These are phyloP conservation scores for Lasius platythorax DNA, from an alignment of 2,888 invertebrate genomes.

Conservation along the genomic window DNA sequence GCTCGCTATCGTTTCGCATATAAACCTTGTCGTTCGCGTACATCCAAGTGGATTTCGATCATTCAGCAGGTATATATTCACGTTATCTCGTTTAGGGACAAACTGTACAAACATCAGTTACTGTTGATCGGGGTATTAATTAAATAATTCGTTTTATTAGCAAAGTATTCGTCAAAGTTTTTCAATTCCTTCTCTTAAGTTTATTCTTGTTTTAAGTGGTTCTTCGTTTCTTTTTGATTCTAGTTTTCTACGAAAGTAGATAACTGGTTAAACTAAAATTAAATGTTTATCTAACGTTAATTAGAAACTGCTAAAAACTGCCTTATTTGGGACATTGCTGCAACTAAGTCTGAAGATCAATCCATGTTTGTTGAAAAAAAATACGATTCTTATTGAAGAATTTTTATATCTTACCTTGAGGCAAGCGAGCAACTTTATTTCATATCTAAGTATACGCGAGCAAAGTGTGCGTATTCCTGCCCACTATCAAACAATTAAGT, in stretches of 20 bases:
- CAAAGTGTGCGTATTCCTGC: not conserved
- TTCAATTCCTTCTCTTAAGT: not conserved
- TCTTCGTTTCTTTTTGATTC: not conserved
- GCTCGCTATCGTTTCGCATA: not conserved
- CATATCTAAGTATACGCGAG: constrained; percentile 3
- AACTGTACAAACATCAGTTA: constrained; percentile 2
- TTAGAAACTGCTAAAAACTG: constrained; percentile 15
- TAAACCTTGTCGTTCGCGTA: not conserved
- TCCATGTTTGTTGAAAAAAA: not conserved
- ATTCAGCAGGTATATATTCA: constrained; percentile 7
- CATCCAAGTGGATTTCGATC: not conserved
- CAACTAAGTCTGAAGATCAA: constrained; percentile 18
- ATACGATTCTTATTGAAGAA: not conserved
- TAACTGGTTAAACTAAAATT: not conserved
- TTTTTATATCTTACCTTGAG: not conserved
- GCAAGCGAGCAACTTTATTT: not conserved
- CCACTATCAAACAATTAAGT: constrained; percentile 60
- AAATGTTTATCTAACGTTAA: not conserved
- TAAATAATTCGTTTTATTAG: constrained; percentile 5
- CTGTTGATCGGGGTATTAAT: constrained; percentile 2
- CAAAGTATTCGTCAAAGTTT: not conserved
- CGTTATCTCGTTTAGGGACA: not conserved
- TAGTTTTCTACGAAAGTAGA: not conserved
- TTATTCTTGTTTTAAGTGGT: not conserved
- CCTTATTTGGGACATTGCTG: not conserved